Evolutionary conservation across 2,113 vertebrate genomes (phyloP), one percentile per base, ranked within the genome.

Genomic region (Eulemur rufifrons): DNA sequence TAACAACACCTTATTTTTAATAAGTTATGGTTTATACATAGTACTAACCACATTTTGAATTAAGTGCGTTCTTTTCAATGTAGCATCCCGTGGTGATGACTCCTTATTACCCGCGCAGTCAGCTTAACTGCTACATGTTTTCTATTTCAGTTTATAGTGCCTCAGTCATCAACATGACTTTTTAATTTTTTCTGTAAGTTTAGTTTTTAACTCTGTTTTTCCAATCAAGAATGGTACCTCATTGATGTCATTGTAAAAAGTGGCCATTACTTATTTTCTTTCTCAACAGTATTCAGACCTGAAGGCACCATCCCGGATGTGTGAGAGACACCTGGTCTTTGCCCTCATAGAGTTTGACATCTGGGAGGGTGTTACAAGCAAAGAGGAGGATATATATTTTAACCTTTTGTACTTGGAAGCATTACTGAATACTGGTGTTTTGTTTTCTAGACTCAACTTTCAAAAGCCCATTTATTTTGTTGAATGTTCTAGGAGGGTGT

Each of bases 1-100:
- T 90, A 95, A 23, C 83, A 61, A 27, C 34, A 88, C 63, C 91
- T 86, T 87, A 85, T 61, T 92, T 97, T 87, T 68, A 85, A 85
- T 61, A 27, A 42, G 34, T 86, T 92, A 50, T 5, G 32, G 45
- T 95, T 90, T 45, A 63, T 61, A 50, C 54, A 63, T 76, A 94
- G 77, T 34, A 29, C 52, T 11, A 59, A 69, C n/a, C 83, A 27
- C 3, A 7, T 45, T 86, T 92, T 83, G 59, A 73, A 82, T 81
- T 78, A 6, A 27, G 32, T 29, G 34, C 8, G 63, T 86, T 83
- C 45, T 86, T 86, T 56, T 63, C 3, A 8, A 42, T 20, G 27
- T 27, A 68, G 17, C 25, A 2, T 73, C 68, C 32, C 37, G 4
- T n/a, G 6, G 3, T 23, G 56, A 66, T 76, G 42, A 29, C 18